phyloP scores from a whole-genome alignment of 2,888 invertebrate genomes.

The Xanthia togata region DNA sequence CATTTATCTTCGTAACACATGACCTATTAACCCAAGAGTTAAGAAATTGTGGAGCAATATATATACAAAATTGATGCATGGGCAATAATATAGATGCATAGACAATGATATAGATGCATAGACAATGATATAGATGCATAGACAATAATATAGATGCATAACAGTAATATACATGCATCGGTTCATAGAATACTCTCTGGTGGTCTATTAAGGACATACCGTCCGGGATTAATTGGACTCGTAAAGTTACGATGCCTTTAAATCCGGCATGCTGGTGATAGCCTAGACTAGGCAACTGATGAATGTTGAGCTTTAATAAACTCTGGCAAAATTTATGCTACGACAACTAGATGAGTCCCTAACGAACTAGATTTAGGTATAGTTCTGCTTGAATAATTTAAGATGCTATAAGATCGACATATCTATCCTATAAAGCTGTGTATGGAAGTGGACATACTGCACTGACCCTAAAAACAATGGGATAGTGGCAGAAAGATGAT shows the following conservation, averaged over 20 bases:
- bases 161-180: slow-evolving; percentile 17
- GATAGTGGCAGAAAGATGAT: rapidly evolving
- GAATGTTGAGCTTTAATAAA: slow-evolving; percentile 21
- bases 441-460: too few species aligned
- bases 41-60: slow-evolving; percentile 32
- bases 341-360: slow-evolving; percentile 38
- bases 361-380: slow-evolving; percentile 49
- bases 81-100: slow-evolving; percentile 6
- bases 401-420: background rate
- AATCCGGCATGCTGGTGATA: slow-evolving; percentile 43
- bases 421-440: background rate
- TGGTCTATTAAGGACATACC: slow-evolving; percentile 41
- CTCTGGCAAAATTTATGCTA: slow-evolving; percentile 3
- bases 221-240: slow-evolving; percentile 50
- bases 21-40: slow-evolving; percentile 52
- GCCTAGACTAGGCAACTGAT: slow-evolving; percentile 29
- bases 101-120: slow-evolving; percentile 5
- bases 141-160: slow-evolving; percentile 7
- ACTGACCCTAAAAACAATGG: background rate
- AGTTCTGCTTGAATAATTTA: slow-evolving; percentile 34
- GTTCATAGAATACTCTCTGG: slow-evolving; percentile 32
- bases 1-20: slow-evolving; percentile 42
- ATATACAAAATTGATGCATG: background rate
- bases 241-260: slow-evolving; percentile 42
- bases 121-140: slow-evolving; percentile 7